phyloP scores from a whole-genome alignment of 1,140 invertebrate genomes.

The Marisa cornuarietis region DNA sequence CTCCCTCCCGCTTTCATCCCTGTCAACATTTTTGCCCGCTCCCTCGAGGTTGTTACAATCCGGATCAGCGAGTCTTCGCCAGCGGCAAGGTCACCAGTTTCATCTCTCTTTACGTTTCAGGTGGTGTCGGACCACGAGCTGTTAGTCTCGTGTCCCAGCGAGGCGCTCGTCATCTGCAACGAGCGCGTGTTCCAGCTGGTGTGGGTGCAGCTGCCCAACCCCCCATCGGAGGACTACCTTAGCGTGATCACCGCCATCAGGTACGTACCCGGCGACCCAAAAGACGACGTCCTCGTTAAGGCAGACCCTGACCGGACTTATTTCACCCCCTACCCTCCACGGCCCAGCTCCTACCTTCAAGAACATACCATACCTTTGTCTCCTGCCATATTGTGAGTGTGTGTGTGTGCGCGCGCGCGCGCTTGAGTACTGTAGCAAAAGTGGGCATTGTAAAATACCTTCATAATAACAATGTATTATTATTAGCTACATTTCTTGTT shows the following conservation, averaged over 20 bases:
- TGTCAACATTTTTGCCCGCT: not conserved
- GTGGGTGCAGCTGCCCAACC: constrained; percentile 38
- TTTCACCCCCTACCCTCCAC: not conserved
- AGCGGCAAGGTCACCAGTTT: not conserved
- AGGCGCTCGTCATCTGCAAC: constrained; percentile 35
- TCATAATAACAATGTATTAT: not conserved
- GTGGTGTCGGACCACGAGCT: constrained; percentile 35
- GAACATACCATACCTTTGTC: too few relatives aligned
- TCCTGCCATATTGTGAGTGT: not conserved
- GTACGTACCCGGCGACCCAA: constrained; percentile 14
- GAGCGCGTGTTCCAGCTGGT: constrained; percentile 32
- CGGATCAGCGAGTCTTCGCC: not conserved
- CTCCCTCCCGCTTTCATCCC: not conserved
- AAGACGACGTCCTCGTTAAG: not conserved
- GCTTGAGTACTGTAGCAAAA: too few relatives aligned
- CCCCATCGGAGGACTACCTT: constrained; percentile 34
- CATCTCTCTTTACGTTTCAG: not conserved
- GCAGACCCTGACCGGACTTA: too few relatives aligned
- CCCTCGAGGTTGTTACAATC: not conserved
- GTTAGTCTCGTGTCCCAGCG: constrained; percentile 27
- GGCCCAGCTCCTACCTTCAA: not conserved
- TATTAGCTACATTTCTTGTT: too few relatives aligned
- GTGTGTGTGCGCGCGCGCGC: too few relatives aligned
- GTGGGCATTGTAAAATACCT: not conserved
- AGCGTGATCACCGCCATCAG: constrained; percentile 42